phyloP scores from a whole-genome alignment of 2,888 invertebrate species.

The Spialia ferax region DNA sequence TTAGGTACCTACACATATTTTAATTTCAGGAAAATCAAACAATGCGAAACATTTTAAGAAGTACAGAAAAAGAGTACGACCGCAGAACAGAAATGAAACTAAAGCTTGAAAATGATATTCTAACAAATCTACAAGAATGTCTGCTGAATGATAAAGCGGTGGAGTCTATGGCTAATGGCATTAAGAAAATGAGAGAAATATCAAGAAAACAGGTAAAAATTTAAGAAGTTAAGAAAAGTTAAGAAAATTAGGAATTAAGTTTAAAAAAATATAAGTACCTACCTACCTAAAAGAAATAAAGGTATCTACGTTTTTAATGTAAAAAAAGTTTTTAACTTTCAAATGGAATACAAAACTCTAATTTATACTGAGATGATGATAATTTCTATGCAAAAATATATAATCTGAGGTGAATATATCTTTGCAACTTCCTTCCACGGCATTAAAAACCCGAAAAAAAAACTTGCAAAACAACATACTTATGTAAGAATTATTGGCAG shows the following conservation, averaged over 20 bases:
- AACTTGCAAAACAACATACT: constrained; percentile 33
- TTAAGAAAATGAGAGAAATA: constrained; percentile 80
- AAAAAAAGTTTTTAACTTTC: no score
- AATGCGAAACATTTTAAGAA: constrained; percentile 68
- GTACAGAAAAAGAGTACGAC: constrained; percentile 74
- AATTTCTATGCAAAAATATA: neutral
- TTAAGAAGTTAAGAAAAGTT: no score
- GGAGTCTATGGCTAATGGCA: constrained; percentile 80
- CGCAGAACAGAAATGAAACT: constrained; percentile 83
- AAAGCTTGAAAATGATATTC: constrained; percentile 88
- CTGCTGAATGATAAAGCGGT: constrained; percentile 90
- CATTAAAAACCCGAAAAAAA: constrained; percentile 11
- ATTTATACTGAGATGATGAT: neutral
- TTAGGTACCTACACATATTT: neutral
- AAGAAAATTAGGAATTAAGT: no score
- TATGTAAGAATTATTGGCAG: constrained; percentile 28
- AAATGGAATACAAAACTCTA: no score
- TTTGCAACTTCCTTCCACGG: constrained; percentile 13
- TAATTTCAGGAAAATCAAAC: constrained; percentile 78
- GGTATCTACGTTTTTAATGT: no score
- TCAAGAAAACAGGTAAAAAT: constrained; percentile 82
- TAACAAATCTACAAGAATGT: constrained; percentile 89
- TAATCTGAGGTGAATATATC: neutral
- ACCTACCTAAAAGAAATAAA: no score
- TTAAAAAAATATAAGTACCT: no score